Conservation (phyloP, 2,797 vertebrate species). For the Hydrolagus colliei region DNA sequence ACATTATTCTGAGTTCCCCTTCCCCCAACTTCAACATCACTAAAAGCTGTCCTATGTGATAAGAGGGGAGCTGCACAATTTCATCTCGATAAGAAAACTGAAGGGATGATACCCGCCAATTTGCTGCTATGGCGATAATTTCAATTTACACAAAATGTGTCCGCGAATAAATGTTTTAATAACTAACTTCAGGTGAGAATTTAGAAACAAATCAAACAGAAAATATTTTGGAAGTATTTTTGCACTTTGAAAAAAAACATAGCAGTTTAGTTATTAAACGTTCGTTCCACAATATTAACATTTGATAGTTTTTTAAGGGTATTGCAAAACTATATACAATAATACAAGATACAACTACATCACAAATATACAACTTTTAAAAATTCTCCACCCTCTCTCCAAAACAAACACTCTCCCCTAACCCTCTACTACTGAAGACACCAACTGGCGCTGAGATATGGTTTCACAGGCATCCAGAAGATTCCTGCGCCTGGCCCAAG, state of each 20-base stretch:
- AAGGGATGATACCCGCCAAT: background rate
- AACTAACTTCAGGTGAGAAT: background rate
- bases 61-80: constrained; percentile 20
- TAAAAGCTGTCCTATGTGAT: constrained; percentile 25
- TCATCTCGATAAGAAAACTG: background rate
- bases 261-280: no score
- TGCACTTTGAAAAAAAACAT: background rate
- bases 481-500: no score
- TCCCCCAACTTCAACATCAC: background rate
- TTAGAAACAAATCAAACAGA: background rate
- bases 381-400: background rate
- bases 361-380: no score
- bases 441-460: no score
- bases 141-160: background rate
- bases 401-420: background rate
- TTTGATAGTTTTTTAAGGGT: no score
- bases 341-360: no score
- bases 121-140: background rate
- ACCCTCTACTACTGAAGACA: no score
- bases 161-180: background rate
- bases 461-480: no score
- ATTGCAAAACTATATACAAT: no score
- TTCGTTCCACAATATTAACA: no score
- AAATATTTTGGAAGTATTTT: background rate
- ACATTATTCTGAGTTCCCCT: background rate